Evolutionary conservation across 2,888 invertebrate species (phyloP), one percentile per base, ranked within the genome.

Genomic region (Dyspetes luteomarginatus): DNA sequence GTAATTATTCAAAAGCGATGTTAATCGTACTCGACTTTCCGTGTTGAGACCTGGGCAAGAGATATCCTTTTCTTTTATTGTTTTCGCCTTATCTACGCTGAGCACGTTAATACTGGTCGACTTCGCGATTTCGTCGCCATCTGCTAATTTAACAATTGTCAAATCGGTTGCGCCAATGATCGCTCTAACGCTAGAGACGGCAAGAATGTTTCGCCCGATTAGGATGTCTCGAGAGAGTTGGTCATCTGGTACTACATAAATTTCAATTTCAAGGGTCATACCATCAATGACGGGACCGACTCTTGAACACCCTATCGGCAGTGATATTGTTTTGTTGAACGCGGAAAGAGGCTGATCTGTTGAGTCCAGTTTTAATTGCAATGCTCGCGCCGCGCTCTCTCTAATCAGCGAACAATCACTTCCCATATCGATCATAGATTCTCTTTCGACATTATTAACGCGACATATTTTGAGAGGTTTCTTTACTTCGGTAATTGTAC

Each of bases 351-450:
- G 19, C 4, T 28, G 41, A 5, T 30, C 26, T 9, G 73, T 24
- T 12, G 43, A 45, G 4, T 22, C 7, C 4, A 73, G 5, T 12
- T 43, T 43, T 19, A 56, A n/a, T 1, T 43, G 12, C 4, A 73
- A 41, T 22, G 64, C 30, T 4, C 4, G 7, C 9, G 73, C 73
- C 12, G 28, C 48, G 17, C 55, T 30, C 9, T 73, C 28, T 2
- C 55, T 24, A 15, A 73, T 56, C 7, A 64, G 28, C 7, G 73
- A 64, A 28, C 74, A 65, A 26, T 72, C 72, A 41, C 72, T 72
- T 15, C 72, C 62, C 52, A 69, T 17, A 56, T 71, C 71, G 9
- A 71, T 41, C 41, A 72, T 17, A 17, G 60, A 72, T 22, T 72
- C 50, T 17, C 9, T 62, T 9, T 62, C 52, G 24, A 62, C 17